Conservation (phyloP, 2,888 invertebrate genomes). For the Silvanus unidentatus region DNA sequence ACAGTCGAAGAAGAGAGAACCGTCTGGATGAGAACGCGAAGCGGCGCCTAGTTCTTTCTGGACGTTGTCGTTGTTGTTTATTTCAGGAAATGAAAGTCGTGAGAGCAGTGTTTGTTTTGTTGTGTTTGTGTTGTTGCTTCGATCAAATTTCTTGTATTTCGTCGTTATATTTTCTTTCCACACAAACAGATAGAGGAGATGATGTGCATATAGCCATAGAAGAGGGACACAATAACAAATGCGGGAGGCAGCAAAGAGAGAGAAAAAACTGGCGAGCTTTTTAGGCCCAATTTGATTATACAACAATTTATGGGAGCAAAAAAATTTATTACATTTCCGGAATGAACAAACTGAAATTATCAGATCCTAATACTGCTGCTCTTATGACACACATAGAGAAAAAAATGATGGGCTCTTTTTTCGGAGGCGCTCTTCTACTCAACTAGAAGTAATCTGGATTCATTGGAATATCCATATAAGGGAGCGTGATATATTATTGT, state of each 20-base stretch:
- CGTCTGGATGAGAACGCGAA: conserved; percentile 31
- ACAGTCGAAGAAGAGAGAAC: conserved; percentile 31
- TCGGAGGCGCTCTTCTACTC: not conserved
- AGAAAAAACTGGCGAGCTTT: conserved; percentile 23
- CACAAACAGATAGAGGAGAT: not conserved
- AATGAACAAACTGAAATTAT: too few species aligned
- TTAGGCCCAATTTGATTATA: conserved; percentile 30
- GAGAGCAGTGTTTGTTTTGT: conserved; percentile 37
- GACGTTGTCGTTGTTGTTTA: conserved; percentile 38
- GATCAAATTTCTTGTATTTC: conserved; percentile 32
- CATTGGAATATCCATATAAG: conserved; percentile 11
- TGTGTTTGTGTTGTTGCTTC: conserved; percentile 31
- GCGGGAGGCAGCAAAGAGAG: conserved; percentile 28
- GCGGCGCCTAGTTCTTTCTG: conserved; percentile 33
- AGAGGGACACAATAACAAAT: not conserved
- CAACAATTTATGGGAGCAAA: conserved; percentile 12
- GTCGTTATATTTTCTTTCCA: conserved; percentile 13
- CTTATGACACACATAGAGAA: not conserved
- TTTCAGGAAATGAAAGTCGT: conserved; percentile 40
- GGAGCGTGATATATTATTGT: conserved; percentile 30
- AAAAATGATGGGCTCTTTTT: too few species aligned
- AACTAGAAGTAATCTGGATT: not conserved
- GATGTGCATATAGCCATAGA: too few species aligned
- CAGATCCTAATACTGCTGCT: too few species aligned
- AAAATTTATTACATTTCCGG: too few species aligned